Conservation (phyloP, 1,140 invertebrate species). For the Atta texana region DNA sequence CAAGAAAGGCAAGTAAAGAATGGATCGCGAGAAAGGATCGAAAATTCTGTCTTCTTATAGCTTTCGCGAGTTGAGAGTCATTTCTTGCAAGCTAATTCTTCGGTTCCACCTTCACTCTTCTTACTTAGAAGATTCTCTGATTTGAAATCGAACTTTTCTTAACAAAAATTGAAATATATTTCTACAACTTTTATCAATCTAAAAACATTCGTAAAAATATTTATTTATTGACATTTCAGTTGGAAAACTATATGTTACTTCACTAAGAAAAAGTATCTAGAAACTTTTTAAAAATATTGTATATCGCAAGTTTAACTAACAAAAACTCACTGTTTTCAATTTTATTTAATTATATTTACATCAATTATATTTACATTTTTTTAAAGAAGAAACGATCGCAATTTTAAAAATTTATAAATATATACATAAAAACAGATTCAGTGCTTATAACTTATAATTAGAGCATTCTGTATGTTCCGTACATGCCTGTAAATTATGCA, state of each 20-base stretch:
- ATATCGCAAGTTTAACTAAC: background rate
- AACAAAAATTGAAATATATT: background rate
- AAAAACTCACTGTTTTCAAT: background rate
- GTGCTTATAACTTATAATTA: background rate
- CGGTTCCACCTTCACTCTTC: background rate
- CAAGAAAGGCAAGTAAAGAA: background rate
- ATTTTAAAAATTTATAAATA: background rate
- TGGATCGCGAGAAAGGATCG: background rate
- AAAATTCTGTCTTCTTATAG: constrained; percentile 30
- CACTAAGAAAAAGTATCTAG: background rate
- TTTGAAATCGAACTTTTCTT: background rate
- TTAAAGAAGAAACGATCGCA: background rate
- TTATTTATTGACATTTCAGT: background rate
- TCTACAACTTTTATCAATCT: background rate
- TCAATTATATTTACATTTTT: background rate
- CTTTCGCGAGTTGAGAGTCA: constrained; percentile 29
- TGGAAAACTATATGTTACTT: background rate
- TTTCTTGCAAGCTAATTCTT: constrained; percentile 47
- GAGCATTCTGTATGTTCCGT: background rate
- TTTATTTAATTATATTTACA: background rate
- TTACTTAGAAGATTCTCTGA: background rate
- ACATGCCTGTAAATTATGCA: constrained; percentile 30
- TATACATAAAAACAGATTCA: background rate
- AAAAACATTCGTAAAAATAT: background rate
- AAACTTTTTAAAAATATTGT: background rate